Conservation (phyloP, 2,888 invertebrate species). For the Tipula unca region DNA sequence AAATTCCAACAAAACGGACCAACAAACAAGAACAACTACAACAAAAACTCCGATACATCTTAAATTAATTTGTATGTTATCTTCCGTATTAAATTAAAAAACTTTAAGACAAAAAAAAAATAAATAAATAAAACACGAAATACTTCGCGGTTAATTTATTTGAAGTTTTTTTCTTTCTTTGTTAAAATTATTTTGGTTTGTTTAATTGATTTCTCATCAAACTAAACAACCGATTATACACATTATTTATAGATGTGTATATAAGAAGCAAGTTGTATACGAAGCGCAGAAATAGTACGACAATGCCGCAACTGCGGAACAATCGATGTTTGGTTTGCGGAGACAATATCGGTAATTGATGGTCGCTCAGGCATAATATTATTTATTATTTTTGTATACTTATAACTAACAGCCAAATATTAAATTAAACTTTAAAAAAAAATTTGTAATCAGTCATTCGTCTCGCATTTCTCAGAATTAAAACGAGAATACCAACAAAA, state of each 20-base stretch:
- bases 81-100: slow-evolving; percentile 16
- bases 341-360: not conserved
- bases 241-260: not conserved
- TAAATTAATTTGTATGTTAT: slow-evolving; percentile 17
- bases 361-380: not conserved
- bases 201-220: slow-evolving; percentile 19
- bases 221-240: not conserved
- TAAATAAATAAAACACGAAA: not conserved
- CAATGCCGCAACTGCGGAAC: not conserved
- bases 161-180: not conserved
- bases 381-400: not conserved
- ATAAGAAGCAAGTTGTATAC: not conserved
- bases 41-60: slow-evolving; percentile 14
- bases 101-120: not conserved
- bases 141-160: slow-evolving; percentile 8
- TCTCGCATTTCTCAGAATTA: slow-evolving; percentile 9
- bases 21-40: not conserved
- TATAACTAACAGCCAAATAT: not conserved
- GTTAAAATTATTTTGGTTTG: not conserved
- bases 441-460: slow-evolving; percentile 18
- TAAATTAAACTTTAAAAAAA: not conserved
- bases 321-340: not conserved
- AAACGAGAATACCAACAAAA: not conserved
- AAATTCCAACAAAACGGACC: not conserved
- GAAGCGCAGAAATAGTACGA: not conserved